Percentiles rank a stretch among this genome's conserved stretches.
Evolutionary conservation across 2,797 vertebrate species (phyloP).

Genomic region (Hemitrygon akajei): DNA sequence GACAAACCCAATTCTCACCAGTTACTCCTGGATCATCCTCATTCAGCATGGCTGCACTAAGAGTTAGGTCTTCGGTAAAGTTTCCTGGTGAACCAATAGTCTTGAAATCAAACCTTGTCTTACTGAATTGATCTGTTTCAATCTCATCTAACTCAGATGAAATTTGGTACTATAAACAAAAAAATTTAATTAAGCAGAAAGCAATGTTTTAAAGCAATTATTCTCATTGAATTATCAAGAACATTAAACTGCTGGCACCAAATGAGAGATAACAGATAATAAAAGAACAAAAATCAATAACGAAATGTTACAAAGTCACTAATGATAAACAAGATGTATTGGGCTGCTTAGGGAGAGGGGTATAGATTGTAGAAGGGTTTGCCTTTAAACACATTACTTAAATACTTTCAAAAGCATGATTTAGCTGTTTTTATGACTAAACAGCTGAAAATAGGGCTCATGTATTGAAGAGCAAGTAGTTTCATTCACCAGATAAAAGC

Average conservation of each 20-base stretch:
- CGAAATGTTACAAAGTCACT: no score
- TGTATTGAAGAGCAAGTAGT: background rate
- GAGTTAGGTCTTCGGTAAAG: constrained; percentile 72
- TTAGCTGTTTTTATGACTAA: background rate
- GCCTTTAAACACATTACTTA: background rate
- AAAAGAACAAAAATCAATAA: no score
- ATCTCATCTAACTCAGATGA: constrained; percentile 84
- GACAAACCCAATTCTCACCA: constrained; percentile 54
- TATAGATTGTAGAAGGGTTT: no score
- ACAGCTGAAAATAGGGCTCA: background rate
- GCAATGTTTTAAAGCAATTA: background rate
- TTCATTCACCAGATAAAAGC: no score
- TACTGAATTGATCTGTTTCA: constrained; percentile 59
- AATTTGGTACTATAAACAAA: constrained; percentile 48
- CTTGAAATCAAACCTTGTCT: constrained; percentile 58
- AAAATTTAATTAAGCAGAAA: background rate
- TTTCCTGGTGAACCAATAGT: constrained; percentile 54
- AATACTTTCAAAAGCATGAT: background rate
- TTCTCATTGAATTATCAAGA: background rate
- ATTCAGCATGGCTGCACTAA: constrained; percentile 76
- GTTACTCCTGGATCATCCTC: constrained; percentile 93
- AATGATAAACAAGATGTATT: no score
- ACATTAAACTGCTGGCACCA: background rate
- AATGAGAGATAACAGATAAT: no score
- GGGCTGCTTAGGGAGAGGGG: no score